These are phyloP conservation scores for Drosophila triauraria DNA, from an alignment of 1,140 invertebrate genomes.

Conservation along the genomic window DNA sequence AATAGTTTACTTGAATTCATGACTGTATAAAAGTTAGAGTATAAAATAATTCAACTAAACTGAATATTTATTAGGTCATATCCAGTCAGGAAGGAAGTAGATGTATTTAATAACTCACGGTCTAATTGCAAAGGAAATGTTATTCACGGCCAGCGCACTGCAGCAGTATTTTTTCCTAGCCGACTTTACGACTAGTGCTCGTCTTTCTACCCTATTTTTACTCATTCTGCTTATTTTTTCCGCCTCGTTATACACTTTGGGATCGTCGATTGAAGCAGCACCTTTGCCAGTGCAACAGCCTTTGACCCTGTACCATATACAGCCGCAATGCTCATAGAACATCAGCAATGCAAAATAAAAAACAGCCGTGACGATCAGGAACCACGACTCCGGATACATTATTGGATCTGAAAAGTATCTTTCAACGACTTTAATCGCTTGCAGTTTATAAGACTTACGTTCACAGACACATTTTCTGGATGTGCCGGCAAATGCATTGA, in stretches of 20 bases:
- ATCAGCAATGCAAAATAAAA: neutral
- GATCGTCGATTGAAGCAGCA: neutral
- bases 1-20: too few species aligned
- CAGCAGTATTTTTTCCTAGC: slow-evolving; percentile 8
- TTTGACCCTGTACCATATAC: slow-evolving; percentile 3
- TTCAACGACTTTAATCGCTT: too few species aligned
- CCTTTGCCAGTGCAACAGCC: neutral
- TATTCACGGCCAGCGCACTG: slow-evolving; percentile 86
- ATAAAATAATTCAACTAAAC: too few species aligned
- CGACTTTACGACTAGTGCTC: slow-evolving; percentile 7
- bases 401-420: neutral
- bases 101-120: slow-evolving; percentile 73
- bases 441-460: too few species aligned
- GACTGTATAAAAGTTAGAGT: too few species aligned
- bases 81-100: slow-evolving; percentile 27
- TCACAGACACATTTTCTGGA: too few species aligned
- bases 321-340: neutral
- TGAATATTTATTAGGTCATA: too few species aligned
- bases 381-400: neutral
- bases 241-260: neutral
- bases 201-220: neutral
- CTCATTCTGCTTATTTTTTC: slow-evolving; percentile 3
- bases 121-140: slow-evolving; percentile 86
- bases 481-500: too few species aligned
- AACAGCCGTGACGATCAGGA: neutral